A percentile compares a stretch with the other conserved stretches of the same genome.
Conservation (phyloP, 2,888 invertebrate genomes). For the Leptinotarsa peninsularis region DNA sequence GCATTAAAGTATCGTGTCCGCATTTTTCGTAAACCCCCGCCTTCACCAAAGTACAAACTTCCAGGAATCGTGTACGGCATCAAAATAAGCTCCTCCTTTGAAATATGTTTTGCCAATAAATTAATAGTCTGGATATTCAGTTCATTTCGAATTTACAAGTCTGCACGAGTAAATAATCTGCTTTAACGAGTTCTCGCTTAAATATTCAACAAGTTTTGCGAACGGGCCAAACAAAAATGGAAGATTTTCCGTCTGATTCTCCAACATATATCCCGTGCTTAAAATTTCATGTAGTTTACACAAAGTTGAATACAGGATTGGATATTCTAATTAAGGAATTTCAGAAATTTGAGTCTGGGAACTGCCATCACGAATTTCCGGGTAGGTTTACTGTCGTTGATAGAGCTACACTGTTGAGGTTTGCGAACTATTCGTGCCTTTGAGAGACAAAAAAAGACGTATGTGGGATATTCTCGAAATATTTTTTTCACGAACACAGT, state of each 20-base stretch:
- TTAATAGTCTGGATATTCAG: neutral
- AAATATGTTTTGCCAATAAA: neutral
- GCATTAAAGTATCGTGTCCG: too few species aligned
- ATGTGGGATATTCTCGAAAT: neutral
- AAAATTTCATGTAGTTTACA: conserved; percentile 30
- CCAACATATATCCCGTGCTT: conserved; percentile 13
- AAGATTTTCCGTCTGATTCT: neutral
- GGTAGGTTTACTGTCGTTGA: conserved; percentile 24
- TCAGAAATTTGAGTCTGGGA: conserved; percentile 30
- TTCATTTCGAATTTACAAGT: neutral
- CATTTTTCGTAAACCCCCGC: neutral
- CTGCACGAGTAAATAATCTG: neutral
- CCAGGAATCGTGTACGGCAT: neutral
- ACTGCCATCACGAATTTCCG: conserved; percentile 19
- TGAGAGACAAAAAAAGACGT: neutral
- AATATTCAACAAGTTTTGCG: conserved; percentile 24
- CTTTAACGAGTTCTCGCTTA: conserved; percentile 6
- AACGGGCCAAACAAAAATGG: conserved; percentile 8
- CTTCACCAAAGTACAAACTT: neutral
- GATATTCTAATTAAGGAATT: conserved; percentile 26
- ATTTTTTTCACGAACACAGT: neutral
- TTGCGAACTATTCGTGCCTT: conserved; percentile 30
- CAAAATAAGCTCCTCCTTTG: neutral
- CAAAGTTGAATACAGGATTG: conserved; percentile 27
- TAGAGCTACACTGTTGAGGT: conserved; percentile 26